Evolutionary conservation across 2,113 vertebrate genomes (phyloP).

Genomic region (Carassius gibelio): DNA sequence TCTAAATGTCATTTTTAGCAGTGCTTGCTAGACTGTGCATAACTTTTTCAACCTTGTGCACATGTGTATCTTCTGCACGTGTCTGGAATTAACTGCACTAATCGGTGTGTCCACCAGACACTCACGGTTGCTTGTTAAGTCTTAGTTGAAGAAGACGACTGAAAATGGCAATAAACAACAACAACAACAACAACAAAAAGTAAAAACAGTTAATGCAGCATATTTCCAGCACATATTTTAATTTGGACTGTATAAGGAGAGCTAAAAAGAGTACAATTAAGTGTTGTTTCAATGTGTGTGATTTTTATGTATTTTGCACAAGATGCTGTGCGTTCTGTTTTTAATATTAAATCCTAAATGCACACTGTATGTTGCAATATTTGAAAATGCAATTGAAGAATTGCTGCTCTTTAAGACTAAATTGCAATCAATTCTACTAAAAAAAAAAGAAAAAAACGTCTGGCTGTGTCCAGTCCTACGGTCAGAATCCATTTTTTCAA

Average conservation of each 20-base stretch:
- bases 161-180: neutral
- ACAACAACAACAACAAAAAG: too few species aligned
- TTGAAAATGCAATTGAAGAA: too few species aligned
- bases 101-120: neutral
- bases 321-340: too few species aligned
- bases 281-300: too few species aligned
- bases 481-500: neutral
- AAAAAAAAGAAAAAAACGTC: neutral
- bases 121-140: neutral
- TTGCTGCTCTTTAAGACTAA: too few species aligned
- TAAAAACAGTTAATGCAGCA: neutral
- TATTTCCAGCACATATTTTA: neutral
- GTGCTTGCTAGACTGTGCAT: neutral
- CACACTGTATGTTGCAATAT: too few species aligned
- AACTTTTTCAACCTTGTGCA: neutral
- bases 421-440: conserved; percentile 37
- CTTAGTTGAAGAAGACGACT: neutral
- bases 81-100: neutral
- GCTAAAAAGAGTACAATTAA: neutral
- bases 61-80: neutral
- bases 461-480: neutral
- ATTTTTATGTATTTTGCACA: too few species aligned
- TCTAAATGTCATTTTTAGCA: neutral
- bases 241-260: too few species aligned
- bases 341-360: too few species aligned